Evolutionary conservation across 2,113 vertebrate species (phyloP).

Genomic region (Calonectris borealis): DNA sequence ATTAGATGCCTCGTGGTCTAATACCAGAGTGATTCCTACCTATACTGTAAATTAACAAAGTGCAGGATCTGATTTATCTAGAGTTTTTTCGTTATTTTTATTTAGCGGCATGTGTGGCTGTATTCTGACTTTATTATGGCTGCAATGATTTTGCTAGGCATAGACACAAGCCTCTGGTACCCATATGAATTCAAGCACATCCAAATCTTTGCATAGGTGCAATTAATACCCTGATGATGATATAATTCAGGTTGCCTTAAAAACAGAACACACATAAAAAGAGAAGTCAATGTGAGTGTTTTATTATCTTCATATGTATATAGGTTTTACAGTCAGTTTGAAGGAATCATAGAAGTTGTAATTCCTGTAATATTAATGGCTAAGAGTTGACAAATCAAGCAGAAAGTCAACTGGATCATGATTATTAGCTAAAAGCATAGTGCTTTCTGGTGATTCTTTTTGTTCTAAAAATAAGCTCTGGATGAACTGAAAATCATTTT

Average conservation of each 20-base stretch:
- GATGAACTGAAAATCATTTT: slow-evolving; percentile 67
- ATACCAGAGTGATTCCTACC: background rate
- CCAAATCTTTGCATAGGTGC: background rate
- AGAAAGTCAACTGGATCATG: slow-evolving; percentile 31
- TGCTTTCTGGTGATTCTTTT: slow-evolving; percentile 62
- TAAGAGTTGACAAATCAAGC: slow-evolving; percentile 57
- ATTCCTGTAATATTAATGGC: slow-evolving; percentile 54
- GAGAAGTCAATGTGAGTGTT: background rate
- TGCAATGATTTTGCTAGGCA: background rate
- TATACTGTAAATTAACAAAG: background rate
- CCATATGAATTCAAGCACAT: background rate
- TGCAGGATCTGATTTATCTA: background rate
- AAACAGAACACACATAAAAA: background rate
- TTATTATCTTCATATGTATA: background rate
- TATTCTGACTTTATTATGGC: background rate
- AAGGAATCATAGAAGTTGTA: background rate
- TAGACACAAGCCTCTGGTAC: background rate
- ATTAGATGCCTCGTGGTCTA: background rate
- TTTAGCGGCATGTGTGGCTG: background rate
- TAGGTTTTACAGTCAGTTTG: background rate
- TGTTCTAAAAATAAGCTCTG: slow-evolving; percentile 67
- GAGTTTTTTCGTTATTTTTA: background rate
- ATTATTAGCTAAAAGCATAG: slow-evolving; percentile 65
- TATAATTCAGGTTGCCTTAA: background rate
- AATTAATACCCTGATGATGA: background rate